Percentiles rank a stretch among this genome's conserved stretches.
phyloP scores from a whole-genome alignment of 2,797 vertebrate genomes.

The Onychomys torridus region DNA sequence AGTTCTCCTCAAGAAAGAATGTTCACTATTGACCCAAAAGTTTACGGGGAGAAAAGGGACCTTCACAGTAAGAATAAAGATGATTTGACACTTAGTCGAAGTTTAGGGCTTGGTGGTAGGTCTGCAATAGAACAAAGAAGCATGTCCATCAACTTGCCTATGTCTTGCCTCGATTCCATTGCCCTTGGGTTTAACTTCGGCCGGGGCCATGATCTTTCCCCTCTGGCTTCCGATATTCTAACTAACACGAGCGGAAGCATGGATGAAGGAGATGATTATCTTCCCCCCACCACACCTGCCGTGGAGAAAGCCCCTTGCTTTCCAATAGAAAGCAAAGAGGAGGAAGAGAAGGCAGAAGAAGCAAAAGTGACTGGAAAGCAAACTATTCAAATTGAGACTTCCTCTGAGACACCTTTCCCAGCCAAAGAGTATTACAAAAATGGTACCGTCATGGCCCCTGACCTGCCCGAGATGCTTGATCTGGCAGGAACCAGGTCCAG shows the following conservation, averaged over 20 bases:
- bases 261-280: conserved; percentile 96
- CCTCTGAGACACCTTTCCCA: conserved; percentile 90
- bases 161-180: conserved; percentile 93
- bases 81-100: conserved; percentile 93
- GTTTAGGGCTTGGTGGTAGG: conserved; percentile 93
- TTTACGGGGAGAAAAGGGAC: conserved; percentile 90
- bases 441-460: conserved; percentile 94
- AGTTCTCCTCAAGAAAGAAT: conserved; percentile 89
- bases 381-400: conserved; percentile 89
- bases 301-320: conserved; percentile 93
- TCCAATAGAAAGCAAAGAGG: conserved; percentile 91
- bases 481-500: conserved; percentile 95
- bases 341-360: conserved; percentile 84
- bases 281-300: conserved; percentile 95
- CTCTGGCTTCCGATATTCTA: conserved; percentile 97
- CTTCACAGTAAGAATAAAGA: conserved; percentile 94
- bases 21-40: conserved; percentile 91
- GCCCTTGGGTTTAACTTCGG: conserved; percentile 93
- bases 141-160: conserved; percentile 98
- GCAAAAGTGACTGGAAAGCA: conserved; percentile 73
- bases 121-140: conserved; percentile 98
- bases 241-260: conserved; percentile 97
- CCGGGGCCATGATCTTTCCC: conserved; percentile 94
- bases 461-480: conserved; percentile 98
- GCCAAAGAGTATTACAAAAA: conserved; percentile 94